phyloP scores from a whole-genome alignment of 2,113 vertebrate species.

The Zosterops hypoxanthus region DNA sequence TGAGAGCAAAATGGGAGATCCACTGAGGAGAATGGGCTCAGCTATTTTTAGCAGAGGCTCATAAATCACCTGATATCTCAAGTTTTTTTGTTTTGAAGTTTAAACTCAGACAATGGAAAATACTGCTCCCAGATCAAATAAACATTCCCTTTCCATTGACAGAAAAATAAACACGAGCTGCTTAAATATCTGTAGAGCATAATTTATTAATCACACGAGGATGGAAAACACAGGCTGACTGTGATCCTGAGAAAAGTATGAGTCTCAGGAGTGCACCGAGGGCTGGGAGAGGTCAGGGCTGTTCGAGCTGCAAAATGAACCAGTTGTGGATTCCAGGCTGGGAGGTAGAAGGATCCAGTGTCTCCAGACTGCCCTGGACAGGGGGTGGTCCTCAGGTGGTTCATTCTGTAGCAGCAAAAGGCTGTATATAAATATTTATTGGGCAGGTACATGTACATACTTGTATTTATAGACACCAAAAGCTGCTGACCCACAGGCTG shows the following conservation, averaged over 20 bases:
- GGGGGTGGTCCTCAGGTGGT: neutral
- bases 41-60: conserved; percentile 1
- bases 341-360: neutral
- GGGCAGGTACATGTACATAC: rapidly evolving
- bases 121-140: conserved; percentile 30
- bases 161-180: conserved; percentile 44
- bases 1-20: neutral
- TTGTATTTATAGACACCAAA: neutral
- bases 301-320: neutral
- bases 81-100: conserved; percentile 31
- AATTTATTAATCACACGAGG: conserved; percentile 61
- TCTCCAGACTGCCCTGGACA: neutral
- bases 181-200: conserved; percentile 38
- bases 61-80: neutral
- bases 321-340: conserved; percentile 4
- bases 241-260: neutral
- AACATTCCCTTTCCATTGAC: conserved; percentile 34
- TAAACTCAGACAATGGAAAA: conserved; percentile 60
- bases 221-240: conserved; percentile 9
- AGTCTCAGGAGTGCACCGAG: neutral
- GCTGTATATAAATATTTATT: neutral
- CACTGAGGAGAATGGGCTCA: neutral
- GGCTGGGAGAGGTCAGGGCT: conserved; percentile 49
- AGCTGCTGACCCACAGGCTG: neutral
- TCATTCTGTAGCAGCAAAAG: neutral